phyloP scores from a whole-genome alignment of 2,888 invertebrate genomes.

The Coronaproctus castanopsis region DNA sequence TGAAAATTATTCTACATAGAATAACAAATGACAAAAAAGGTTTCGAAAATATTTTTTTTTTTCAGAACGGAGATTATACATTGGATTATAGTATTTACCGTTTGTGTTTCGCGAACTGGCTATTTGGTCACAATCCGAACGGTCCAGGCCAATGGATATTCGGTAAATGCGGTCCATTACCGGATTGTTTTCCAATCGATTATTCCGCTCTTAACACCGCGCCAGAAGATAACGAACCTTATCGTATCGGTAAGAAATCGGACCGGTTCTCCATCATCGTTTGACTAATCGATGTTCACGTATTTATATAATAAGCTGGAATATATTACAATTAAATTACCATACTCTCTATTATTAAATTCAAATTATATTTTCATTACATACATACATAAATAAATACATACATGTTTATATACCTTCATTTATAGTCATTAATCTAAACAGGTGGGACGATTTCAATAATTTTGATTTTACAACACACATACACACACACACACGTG shows the following conservation, averaged over 20 bases:
- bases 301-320: too few species aligned
- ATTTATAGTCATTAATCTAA: too few species aligned
- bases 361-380: too few species aligned
- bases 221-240: constrained; percentile 46
- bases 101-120: constrained; percentile 51
- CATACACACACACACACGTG: too few species aligned
- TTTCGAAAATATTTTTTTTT: too few species aligned
- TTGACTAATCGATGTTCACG: constrained; percentile 16
- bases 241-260: constrained; percentile 29
- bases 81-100: constrained; percentile 46
- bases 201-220: constrained; percentile 52
- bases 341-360: constrained; percentile 2
- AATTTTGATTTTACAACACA: too few species aligned
- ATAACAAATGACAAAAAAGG: too few species aligned
- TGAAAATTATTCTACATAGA: too few species aligned
- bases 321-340: too few species aligned
- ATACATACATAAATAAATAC: too few species aligned
- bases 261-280: constrained; percentile 50
- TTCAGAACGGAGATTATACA: constrained; percentile 46
- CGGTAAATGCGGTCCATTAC: constrained; percentile 28
- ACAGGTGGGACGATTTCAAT: too few species aligned
- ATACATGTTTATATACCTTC: too few species aligned
- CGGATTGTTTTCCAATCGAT: constrained; percentile 47
- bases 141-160: constrained; percentile 55
- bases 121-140: constrained; percentile 50